Base-by-base conservation (phyloP, 2,888 invertebrate species). In the Rhamnusium bicolor region DNA sequence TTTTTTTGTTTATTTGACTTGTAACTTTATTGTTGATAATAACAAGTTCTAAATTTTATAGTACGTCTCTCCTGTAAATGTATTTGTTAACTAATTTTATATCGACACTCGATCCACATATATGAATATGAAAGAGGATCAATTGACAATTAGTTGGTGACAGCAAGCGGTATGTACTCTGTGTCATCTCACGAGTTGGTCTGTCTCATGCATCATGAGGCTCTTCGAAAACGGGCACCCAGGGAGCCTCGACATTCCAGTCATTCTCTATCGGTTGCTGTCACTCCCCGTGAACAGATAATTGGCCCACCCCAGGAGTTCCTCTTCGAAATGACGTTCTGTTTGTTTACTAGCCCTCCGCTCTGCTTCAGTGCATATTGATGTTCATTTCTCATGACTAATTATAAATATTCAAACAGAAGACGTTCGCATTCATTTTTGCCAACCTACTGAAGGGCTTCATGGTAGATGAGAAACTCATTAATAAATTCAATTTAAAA, bases 221-320 rank as follows among this genome's bases (percentile, higher is more conserved):
- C 73, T 69, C 40, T n/a, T 73, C 73, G 74, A 74, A 73, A 79
- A 69, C 72, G 80, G 77, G 81, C 84, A 81, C 85, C 84, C 85
- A 83, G 85, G 85, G 86, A 84, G 85, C 83, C 84, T 85, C 77
- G 72, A 83, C 85, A 86, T 86, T 86, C 86, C 85, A 81, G 76
- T 80, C 85, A 86, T 86, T 84, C 81, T 84, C 81, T 67, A 75
- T 71, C 73, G 86, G 87, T 85, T 86, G 86, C 87, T 87, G 87
- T 87, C 87, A 87, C 86, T 88, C 87, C 88, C 88, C 87, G 85
- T 85, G 87, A 87, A 84, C 87, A 87, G 86, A 88, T 89, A 89
- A 89, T 89, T 89, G 89, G 89, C 88, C 88, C 89, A 89, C 89
- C 89, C 88, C 88, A 83, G 88, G 89, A 85, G 89, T 86, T 84